A percentile compares a stretch with the other conserved stretches of the same genome.
phyloP scores from a whole-genome alignment of 2,888 invertebrate species.

The Erynnis tages region DNA sequence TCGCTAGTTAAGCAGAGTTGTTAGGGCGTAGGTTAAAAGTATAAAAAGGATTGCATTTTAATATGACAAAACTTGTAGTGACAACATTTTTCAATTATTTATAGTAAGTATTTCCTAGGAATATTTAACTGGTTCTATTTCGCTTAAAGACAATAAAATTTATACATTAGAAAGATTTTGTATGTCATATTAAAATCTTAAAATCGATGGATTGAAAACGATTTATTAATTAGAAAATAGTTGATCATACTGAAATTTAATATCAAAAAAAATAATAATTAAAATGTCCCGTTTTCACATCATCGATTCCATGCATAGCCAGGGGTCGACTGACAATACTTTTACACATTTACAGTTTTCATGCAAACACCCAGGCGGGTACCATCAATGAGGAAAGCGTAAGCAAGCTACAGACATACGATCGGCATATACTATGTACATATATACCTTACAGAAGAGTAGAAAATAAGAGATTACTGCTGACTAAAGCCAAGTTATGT shows the following conservation, averaged over 20 bases:
- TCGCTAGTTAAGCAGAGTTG: constrained; percentile 11
- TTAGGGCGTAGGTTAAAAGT: constrained; percentile 6
- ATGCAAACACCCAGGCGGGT: constrained; percentile 31
- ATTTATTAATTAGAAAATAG: neutral
- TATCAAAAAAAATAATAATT: neutral
- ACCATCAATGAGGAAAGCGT: constrained; percentile 42
- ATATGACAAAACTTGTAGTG: constrained; percentile 2
- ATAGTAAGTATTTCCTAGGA: too few species aligned
- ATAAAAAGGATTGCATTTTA: constrained; percentile 4
- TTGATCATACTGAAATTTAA: too few species aligned
- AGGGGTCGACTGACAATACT: constrained; percentile 13
- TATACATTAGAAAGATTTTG: neutral
- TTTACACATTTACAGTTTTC: constrained; percentile 34
- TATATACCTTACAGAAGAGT: constrained; percentile 27
- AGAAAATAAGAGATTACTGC: constrained; percentile 29
- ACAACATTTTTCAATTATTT: neutral
- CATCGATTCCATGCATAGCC: constrained; percentile 9
- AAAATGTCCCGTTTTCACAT: constrained; percentile 3
- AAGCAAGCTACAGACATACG: constrained; percentile 40
- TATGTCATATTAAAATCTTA: constrained; percentile 15
- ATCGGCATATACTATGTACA: constrained; percentile 26
- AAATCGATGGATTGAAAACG: constrained; percentile 7
- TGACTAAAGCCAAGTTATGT: constrained; percentile 31
- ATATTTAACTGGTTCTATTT: too few species aligned
- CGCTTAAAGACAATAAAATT: too few species aligned